phyloP scores from a whole-genome alignment of 2,888 invertebrate species.

The Lithophane semibrunnea region DNA sequence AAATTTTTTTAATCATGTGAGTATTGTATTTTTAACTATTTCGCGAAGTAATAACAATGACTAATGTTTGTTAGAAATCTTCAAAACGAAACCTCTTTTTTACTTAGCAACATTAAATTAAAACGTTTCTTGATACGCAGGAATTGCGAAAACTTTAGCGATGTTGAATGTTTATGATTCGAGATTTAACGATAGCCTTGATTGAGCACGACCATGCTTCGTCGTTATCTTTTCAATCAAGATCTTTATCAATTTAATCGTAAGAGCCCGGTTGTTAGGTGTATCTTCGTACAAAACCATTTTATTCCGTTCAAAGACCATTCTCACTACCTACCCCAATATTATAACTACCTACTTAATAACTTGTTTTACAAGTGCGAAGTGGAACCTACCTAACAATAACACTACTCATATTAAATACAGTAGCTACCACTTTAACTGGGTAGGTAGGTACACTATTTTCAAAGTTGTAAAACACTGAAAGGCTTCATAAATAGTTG shows the following conservation, averaged over 20 bases:
- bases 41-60: background rate
- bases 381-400: background rate
- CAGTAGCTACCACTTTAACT: background rate
- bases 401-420: too few species aligned
- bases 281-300: conserved; percentile 2
- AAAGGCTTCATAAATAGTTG: conserved; percentile 9
- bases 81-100: background rate
- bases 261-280: background rate
- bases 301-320: background rate
- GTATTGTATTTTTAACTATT: background rate
- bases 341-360: background rate
- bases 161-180: conserved; percentile 18
- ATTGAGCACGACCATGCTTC: conserved; percentile 15
- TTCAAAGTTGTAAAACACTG: conserved; percentile 1
- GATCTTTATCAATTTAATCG: conserved; percentile 34
- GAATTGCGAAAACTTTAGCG: background rate
- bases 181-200: conserved; percentile 25
- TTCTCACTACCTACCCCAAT: conserved; percentile 36
- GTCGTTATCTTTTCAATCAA: conserved; percentile 45
- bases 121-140: conserved; percentile 33
- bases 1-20: background rate
- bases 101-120: conserved; percentile 1
- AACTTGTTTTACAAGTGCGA: background rate
- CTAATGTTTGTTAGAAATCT: background rate
- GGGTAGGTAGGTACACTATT: background rate